Base-by-base conservation (phyloP, 2,888 invertebrate genomes). In the Melanostoma mellinum region DNA sequence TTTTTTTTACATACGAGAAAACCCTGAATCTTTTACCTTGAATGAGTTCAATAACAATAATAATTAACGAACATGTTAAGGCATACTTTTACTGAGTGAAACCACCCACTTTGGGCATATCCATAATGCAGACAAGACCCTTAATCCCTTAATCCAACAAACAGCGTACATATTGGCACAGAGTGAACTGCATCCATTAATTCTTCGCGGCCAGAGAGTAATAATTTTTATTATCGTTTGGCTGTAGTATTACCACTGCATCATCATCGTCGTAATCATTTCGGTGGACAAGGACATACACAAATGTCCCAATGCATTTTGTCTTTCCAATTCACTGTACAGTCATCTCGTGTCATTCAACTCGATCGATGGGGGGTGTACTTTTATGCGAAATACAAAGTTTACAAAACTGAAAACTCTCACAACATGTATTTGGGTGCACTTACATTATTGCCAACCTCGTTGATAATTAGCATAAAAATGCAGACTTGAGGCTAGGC, bases 391-490 rank as follows among this genome's bases (percentile, higher is more conserved):
- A 1, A 36, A 32, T 9, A 50, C 9, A 20, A 36, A 52, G 4
- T 33, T 35, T 50, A 8, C n/a, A 58, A 33, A 52, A 53, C 2
- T 10, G 6, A 50, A 4, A 58, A 9, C 38, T 38, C 38, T n/a
- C 33, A 65, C 40, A 46, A 35, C n/a, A 60, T 42, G 56, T 20
- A n/a, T 68, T 48, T 50, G 69, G 36, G 36, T 40, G 46, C 33
- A 6, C 63, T n/a, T 58, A 74, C 74, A 55, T 63, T 56, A 69
- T 67, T 68, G 61, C 36, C 63, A 63, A 60, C 69, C 56, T 69
- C 71, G 60, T 60, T 72, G 71, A 74, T 84, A 79, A 84, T 78
- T 84, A 71, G 74, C 84, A 79, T 79, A 75, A 78, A 84, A 77
- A 79, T 60, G 55, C 38, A 53, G 8, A 38, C 46, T 61, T 20